A percentile compares a stretch with the other conserved stretches of the same genome.
Evolutionary conservation across 2,888 invertebrate species (phyloP).

Genomic region (Dasypolia templi): DNA sequence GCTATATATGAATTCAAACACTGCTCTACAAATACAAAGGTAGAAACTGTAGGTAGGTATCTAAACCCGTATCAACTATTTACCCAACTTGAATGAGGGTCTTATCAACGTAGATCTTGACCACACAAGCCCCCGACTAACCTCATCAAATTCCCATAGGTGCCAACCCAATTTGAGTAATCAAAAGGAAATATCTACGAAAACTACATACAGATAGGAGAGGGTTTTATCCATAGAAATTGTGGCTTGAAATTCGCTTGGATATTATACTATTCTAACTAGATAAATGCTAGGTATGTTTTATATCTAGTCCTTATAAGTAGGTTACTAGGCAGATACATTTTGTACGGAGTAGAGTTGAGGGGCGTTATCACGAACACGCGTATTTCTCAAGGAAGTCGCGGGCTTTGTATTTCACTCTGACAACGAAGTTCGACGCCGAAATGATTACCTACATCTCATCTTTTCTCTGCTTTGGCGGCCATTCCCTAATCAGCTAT

Average conservation of each 20-base stretch:
- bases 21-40: constrained; percentile 41
- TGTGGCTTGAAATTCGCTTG: neutral
- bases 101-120: constrained; percentile 67
- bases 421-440: too few relatives aligned
- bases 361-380: too few relatives aligned
- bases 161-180: constrained; percentile 60
- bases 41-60: constrained; percentile 39
- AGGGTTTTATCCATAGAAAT: constrained; percentile 33
- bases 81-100: constrained; percentile 67
- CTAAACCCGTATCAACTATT: constrained; percentile 63
- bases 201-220: constrained; percentile 21
- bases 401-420: too few relatives aligned
- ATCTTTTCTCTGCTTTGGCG: neutral
- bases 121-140: constrained; percentile 63
- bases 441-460: too few relatives aligned
- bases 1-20: constrained; percentile 6
- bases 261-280: neutral
- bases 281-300: neutral
- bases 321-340: neutral
- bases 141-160: constrained; percentile 65
- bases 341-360: too few relatives aligned
- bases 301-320: neutral
- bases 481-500: neutral
- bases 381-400: too few relatives aligned
- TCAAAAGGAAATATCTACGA: constrained; percentile 56